Percentiles rank a stretch among this genome's conserved stretches.
Conservation (phyloP, 2,797 vertebrate species). For the Pipistrellus pygmaeus region DNA sequence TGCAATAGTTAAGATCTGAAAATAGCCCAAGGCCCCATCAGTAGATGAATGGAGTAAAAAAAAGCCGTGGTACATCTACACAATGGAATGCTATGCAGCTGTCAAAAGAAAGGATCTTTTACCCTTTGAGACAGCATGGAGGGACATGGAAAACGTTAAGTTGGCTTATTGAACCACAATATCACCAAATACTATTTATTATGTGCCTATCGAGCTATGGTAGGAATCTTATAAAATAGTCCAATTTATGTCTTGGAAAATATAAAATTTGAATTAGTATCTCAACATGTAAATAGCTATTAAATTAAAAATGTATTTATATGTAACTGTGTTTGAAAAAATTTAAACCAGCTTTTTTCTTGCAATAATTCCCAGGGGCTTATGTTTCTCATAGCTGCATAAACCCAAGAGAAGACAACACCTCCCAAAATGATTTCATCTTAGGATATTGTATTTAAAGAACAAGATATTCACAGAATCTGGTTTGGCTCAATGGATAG, state of each 20-base stretch:
- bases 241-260: neutral
- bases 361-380: neutral
- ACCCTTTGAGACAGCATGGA: too few species aligned
- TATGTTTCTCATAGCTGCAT: neutral
- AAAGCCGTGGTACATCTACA: too few species aligned
- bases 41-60: too few species aligned
- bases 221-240: neutral
- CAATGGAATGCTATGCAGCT: too few species aligned
- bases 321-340: neutral
- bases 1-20: too few species aligned
- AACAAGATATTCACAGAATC: too few species aligned
- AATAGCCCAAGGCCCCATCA: too few species aligned
- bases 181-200: neutral
- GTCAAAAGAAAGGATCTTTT: too few species aligned
- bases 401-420: neutral
- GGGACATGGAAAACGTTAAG: neutral
- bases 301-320: neutral
- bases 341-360: constrained; percentile 25
- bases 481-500: too few species aligned
- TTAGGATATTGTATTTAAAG: neutral
- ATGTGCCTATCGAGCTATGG: neutral
- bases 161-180: neutral
- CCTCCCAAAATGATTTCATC: neutral
- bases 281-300: neutral
- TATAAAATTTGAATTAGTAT: neutral